Conservation (phyloP, 2,888 invertebrate species). For the Tyria jacobaeae region DNA sequence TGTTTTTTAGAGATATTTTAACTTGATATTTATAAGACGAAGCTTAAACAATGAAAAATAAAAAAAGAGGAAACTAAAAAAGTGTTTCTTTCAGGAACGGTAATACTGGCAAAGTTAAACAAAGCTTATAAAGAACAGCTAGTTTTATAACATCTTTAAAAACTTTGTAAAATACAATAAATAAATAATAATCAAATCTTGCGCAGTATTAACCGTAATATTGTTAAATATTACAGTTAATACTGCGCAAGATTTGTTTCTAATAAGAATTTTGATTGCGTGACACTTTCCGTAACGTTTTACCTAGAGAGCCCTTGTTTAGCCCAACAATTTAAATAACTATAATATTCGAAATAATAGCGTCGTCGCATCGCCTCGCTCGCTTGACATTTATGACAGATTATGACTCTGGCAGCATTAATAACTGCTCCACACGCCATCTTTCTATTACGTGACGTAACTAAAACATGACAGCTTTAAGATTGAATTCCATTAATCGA, state of each 20-base stretch:
- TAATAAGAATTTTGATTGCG: constrained; percentile 66
- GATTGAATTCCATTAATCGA: constrained; percentile 77
- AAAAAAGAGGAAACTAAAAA: too few relatives aligned
- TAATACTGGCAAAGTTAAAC: too few relatives aligned
- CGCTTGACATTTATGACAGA: constrained; percentile 83
- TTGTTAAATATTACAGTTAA: too few relatives aligned
- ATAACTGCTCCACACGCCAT: constrained; percentile 79
- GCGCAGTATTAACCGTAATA: too few relatives aligned
- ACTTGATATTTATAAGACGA: too few relatives aligned
- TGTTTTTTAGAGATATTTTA: too few relatives aligned
- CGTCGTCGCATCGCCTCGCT: constrained; percentile 66
- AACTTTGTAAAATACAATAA: too few relatives aligned
- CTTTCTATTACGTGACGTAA: constrained; percentile 80
- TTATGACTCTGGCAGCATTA: constrained; percentile 77
- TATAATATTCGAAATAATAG: constrained; percentile 76
- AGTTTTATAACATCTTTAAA: too few relatives aligned
- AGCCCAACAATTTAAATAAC: constrained; percentile 72
- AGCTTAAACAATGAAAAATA: too few relatives aligned
- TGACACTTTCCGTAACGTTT: constrained; percentile 72
- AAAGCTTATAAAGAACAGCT: too few relatives aligned
- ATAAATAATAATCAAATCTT: constrained; percentile 23
- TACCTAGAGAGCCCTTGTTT: constrained; percentile 73
- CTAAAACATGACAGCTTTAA: constrained; percentile 66
- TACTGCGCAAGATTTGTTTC: constrained; percentile 15
- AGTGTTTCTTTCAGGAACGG: too few relatives aligned